Evolutionary conservation across 2,113 vertebrate genomes (phyloP).

Genomic region (Dunckerocampus dactyliophorus): DNA sequence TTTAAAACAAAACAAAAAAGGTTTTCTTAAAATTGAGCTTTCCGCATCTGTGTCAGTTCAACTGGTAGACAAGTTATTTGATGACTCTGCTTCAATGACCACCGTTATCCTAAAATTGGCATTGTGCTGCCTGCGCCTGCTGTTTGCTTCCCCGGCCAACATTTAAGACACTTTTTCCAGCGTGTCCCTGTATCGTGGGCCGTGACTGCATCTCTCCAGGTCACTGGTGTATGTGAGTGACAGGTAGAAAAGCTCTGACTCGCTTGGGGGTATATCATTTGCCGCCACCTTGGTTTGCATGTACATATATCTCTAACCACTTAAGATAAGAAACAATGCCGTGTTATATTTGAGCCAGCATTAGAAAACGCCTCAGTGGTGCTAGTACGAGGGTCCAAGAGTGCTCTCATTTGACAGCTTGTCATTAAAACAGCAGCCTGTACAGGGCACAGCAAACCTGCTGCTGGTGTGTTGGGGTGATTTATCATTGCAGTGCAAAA

Average conservation of each 20-base stretch:
- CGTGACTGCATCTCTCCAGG: too few relatives aligned
- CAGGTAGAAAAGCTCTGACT: too few relatives aligned
- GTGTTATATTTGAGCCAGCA: neutral
- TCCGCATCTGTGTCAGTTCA: too few relatives aligned
- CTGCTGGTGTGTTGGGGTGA: slow-evolving; percentile 40
- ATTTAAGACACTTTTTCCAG: neutral
- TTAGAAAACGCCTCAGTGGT: slow-evolving; percentile 19
- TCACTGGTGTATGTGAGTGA: too few relatives aligned
- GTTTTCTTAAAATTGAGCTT: too few relatives aligned
- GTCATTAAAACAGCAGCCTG: slow-evolving; percentile 48
- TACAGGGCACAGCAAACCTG: slow-evolving; percentile 30
- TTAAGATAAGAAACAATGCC: neutral
- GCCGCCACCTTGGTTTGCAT: too few relatives aligned
- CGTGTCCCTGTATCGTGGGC: too few relatives aligned
- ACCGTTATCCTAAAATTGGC: too few relatives aligned
- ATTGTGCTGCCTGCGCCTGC: too few relatives aligned
- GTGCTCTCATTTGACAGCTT: slow-evolving; percentile 34
- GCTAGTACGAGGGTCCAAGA: slow-evolving; percentile 22
- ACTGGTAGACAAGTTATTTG: too few relatives aligned
- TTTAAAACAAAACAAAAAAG: too few relatives aligned
- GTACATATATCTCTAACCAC: neutral
- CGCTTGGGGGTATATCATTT: too few relatives aligned
- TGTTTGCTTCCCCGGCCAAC: neutral
- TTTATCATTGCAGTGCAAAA: slow-evolving; percentile 55
- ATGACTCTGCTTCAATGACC: neutral